These are phyloP conservation scores for Notothenia rossii DNA, from an alignment of 2,113 vertebrate species.

Conservation along the genomic window DNA sequence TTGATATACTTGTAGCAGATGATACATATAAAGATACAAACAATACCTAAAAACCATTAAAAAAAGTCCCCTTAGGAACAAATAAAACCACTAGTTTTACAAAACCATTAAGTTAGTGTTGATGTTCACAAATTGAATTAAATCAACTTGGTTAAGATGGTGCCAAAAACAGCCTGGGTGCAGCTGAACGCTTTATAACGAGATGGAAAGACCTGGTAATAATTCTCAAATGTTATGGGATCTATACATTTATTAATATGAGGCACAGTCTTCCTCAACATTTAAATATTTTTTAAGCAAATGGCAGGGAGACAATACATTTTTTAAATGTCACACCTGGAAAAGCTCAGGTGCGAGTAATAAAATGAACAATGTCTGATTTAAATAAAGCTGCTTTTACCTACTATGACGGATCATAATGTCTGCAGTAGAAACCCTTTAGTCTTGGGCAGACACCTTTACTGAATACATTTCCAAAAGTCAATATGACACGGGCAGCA, in stretches of 20 bases:
- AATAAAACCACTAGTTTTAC: too few relatives aligned
- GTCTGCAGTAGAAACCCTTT: not conserved
- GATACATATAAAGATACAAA: too few relatives aligned
- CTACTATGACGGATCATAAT: not conserved
- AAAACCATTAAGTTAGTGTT: too few relatives aligned
- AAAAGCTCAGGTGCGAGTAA: not conserved
- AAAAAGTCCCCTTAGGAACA: too few relatives aligned
- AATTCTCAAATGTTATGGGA: too few relatives aligned
- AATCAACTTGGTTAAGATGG: too few relatives aligned
- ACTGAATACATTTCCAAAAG: not conserved
- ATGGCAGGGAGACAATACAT: not conserved
- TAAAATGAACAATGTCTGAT: not conserved
- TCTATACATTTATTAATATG: not conserved
- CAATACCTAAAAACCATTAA: too few relatives aligned
- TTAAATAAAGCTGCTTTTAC: not conserved
- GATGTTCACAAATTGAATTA: too few relatives aligned
- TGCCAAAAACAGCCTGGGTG: too few relatives aligned
- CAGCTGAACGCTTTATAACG: too few relatives aligned
- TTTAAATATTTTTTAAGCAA: not conserved
- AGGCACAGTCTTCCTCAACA: not conserved
- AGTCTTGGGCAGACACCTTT: not conserved
- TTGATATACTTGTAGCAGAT: not conserved
- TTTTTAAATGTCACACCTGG: not conserved
- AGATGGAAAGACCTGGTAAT: too few relatives aligned
- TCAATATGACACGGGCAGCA: not conserved